phyloP scores from a whole-genome alignment of 2,113 vertebrate species.

The Dipodomys stephensi region DNA sequence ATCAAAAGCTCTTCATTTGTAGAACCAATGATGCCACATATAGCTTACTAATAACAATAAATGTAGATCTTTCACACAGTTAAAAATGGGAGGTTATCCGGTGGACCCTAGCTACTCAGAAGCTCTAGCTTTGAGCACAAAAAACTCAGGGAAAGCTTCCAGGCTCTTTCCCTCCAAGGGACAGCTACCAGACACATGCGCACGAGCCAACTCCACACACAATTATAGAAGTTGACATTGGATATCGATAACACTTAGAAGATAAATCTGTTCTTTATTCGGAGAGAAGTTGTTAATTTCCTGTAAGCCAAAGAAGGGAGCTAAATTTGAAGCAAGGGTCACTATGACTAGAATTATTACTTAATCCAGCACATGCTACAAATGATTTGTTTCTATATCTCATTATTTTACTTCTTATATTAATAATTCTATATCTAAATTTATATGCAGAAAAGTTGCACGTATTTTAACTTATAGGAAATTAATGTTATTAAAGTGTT shows the following conservation, averaged over 20 bases:
- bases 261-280: not conserved
- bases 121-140: too few species aligned
- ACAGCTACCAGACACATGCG: too few species aligned
- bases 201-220: too few species aligned
- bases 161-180: too few species aligned
- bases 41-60: slow-evolving; percentile 10
- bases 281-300: not conserved
- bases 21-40: not conserved
- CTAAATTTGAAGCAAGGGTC: not conserved
- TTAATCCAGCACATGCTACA: not conserved
- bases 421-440: not conserved
- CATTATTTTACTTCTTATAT: not conserved
- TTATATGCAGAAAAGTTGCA: slow-evolving; percentile 10
- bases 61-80: not conserved
- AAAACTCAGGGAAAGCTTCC: too few species aligned
- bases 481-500: slow-evolving; percentile 23
- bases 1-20: not conserved
- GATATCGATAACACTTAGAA: not conserved
- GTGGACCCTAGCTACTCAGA: too few species aligned
- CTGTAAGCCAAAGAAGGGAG: not conserved
- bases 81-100: not conserved
- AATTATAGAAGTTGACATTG: not conserved
- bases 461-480: slow-evolving; percentile 50
- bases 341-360: not conserved
- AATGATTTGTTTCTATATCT: slow-evolving; percentile 42